Base-by-base conservation (phyloP, 2,113 vertebrate genomes). In the Catagonus wagneri region DNA sequence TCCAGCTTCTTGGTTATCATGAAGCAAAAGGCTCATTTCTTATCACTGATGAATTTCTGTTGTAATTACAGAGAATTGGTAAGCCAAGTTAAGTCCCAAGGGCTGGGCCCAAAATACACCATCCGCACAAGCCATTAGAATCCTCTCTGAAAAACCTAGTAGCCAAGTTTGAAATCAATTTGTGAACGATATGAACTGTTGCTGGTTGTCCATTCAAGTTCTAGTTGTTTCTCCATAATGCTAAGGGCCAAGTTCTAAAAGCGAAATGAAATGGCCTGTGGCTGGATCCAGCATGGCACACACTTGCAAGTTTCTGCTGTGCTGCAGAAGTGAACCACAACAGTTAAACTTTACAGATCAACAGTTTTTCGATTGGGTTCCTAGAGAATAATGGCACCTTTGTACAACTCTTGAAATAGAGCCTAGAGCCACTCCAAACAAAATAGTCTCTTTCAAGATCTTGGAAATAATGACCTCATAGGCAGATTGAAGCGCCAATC, bases 391-490 rank as follows among this genome's bases (percentile, higher is more conserved):
- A 98, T 98, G 94, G 95, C 93, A 94, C 97, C 98, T 98, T 98
- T 97, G 97, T 98, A 74, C 75, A 84, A 69, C 96, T 98, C 96
- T 98, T 98, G 98, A 98, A 98, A 98, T 97, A 22, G 91, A 98
- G 97, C 98, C 97, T 98, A 96, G 89, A 97, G 95, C 96, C 79
- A 32, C 93, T 90, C 89, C 96, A 97, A 96, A 96, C 93, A 98
- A 98, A 98, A 98, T 96, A 98, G 98, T 98, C 98, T 96, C 95
- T 98, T 98, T 98, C 87, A 98, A 97, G 94, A 97, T 97, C 96
- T 98, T 98, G 98, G 97, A 98, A 98, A 98, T 97, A 98, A 98
- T 98, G 96, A 98, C 98, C 97, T 98, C 98, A 98, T 97, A 92
- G 97, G 97, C 96, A 97, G 94, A 98, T 98, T 95, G 97, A 98